A percentile compares a stretch with the other conserved stretches of the same genome.
Evolutionary conservation across 2,888 invertebrate species (phyloP).

Genomic region (Eupithecia subfuscata): DNA sequence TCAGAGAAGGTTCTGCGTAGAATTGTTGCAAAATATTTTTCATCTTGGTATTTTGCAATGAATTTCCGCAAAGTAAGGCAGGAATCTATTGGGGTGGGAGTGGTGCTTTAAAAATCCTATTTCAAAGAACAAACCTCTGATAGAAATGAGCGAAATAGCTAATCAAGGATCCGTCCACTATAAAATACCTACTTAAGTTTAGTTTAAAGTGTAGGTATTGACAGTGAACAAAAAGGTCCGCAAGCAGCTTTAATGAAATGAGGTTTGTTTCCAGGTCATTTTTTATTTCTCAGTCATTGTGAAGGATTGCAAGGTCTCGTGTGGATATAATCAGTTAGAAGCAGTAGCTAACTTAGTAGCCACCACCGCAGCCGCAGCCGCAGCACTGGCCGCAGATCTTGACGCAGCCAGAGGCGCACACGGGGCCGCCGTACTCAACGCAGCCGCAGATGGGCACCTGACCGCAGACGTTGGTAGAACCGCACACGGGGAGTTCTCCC

Average conservation of each 20-base stretch:
- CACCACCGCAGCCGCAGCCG: conserved; percentile 46
- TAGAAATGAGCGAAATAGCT: no score
- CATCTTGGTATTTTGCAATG: no score
- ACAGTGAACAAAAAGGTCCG: not conserved
- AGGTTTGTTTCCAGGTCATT: not conserved
- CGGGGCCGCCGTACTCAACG: conserved; percentile 56
- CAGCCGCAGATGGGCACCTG: conserved; percentile 59
- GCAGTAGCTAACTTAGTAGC: not conserved
- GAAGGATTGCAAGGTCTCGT: not conserved
- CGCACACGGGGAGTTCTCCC: conserved; percentile 57
- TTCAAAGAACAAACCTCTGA: no score
- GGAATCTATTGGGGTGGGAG: no score
- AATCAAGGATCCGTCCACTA: no score
- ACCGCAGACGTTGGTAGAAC: conserved; percentile 54
- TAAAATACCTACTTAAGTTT: not conserved
- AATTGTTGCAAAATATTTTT: no score
- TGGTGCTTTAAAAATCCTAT: no score
- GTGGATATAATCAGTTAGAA: not conserved
- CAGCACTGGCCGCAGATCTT: conserved; percentile 57
- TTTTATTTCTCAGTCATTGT: not conserved
- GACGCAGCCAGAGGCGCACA: conserved; percentile 59
- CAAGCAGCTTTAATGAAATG: not conserved
- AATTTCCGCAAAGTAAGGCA: no score
- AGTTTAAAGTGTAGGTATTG: not conserved
- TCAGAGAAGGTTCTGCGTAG: no score